These are phyloP conservation scores for Seira musarum DNA, from an alignment of 2,888 invertebrate species.

Conservation along the genomic window DNA sequence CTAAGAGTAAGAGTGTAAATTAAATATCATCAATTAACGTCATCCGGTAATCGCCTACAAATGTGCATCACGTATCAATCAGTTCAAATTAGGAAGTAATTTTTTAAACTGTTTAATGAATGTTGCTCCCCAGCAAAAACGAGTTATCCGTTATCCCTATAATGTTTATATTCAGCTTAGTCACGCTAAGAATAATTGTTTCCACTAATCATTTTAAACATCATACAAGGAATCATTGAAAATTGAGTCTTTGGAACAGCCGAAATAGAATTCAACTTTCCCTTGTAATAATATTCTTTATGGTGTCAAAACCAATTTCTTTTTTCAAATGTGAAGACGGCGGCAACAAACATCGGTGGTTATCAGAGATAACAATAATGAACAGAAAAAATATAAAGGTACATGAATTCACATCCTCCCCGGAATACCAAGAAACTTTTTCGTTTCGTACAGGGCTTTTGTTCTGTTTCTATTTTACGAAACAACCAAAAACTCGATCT, in stretches of 20 bases:
- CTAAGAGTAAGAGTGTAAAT: no score
- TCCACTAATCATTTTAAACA: neutral
- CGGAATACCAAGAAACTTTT: conserved; percentile 46
- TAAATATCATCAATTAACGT: no score
- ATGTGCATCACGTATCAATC: no score
- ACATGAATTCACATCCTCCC: conserved; percentile 18
- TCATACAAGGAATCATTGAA: neutral
- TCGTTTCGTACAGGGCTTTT: conserved; percentile 28
- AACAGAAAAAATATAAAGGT: conserved; percentile 30
- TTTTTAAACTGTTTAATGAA: no score
- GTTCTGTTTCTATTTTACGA: conserved; percentile 17
- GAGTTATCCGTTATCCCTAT: neutral
- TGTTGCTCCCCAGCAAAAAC: no score
- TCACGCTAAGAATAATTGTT: conserved; percentile 22
- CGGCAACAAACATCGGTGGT: conserved; percentile 28
- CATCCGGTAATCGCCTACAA: no score
- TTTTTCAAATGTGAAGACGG: conserved; percentile 8
- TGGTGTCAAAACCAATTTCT: conserved; percentile 54
- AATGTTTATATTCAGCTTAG: conserved; percentile 7
- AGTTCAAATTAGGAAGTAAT: no score
- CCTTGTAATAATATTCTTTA: neutral
- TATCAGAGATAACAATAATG: conserved; percentile 44
- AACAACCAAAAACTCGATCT: conserved; percentile 13
- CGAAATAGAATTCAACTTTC: neutral
- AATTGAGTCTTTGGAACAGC: neutral